Conservation (phyloP, 2,113 vertebrate species). For the Prolemur simus region DNA sequence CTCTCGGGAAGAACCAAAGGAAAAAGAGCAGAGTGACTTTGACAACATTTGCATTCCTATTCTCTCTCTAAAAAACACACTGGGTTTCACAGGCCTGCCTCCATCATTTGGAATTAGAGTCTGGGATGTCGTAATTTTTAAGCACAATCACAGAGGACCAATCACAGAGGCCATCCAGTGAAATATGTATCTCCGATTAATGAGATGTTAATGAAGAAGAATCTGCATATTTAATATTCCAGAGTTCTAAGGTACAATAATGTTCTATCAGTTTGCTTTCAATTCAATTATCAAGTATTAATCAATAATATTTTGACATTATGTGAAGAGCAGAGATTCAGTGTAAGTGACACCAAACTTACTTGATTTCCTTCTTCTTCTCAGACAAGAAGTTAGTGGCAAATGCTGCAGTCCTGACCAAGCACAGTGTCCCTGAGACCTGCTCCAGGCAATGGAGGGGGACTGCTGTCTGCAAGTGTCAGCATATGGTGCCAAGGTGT, state of each 20-base stretch:
- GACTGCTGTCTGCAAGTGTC: neutral
- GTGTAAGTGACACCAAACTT: neutral
- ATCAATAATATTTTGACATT: neutral
- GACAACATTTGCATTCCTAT: constrained; percentile 27
- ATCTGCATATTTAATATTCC: neutral
- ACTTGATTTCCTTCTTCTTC: neutral
- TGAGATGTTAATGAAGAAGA: neutral
- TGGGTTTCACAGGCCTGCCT: constrained; percentile 23
- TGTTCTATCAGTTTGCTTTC: neutral
- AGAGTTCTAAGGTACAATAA: neutral
- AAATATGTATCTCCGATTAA: constrained; percentile 5
- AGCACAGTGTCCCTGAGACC: neutral
- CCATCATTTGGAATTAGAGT: neutral
- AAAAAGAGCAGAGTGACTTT: constrained; percentile 42
- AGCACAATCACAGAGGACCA: neutral
- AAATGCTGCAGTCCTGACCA: neutral
- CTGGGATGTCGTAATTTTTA: neutral
- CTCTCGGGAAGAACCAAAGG: neutral
- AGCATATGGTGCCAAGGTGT: neutral
- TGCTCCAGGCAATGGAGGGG: neutral
- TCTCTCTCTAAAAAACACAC: neutral
- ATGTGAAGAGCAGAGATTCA: neutral
- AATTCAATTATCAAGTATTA: neutral
- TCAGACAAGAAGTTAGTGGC: neutral
- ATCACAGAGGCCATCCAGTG: neutral